phyloP scores from a whole-genome alignment of 2,113 vertebrate species.

The Onychostruthus taczanowskii region DNA sequence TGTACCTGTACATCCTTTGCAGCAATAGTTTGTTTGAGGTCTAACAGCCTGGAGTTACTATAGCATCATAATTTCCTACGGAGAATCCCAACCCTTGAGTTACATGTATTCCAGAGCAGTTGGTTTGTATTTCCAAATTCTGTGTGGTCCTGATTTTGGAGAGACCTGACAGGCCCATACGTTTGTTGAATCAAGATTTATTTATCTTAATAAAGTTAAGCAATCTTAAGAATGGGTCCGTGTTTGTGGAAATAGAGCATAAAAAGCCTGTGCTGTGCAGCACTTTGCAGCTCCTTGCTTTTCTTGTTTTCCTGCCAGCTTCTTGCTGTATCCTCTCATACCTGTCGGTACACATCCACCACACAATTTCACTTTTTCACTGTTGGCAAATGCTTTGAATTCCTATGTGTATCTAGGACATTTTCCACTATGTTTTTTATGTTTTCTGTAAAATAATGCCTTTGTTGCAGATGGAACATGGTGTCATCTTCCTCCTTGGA shows the following conservation, averaged over 20 bases:
- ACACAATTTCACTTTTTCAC: neutral
- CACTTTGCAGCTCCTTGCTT: neutral
- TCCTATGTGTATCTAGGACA: neutral
- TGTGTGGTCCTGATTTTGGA: neutral
- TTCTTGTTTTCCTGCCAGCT: neutral
- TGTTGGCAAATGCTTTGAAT: neutral
- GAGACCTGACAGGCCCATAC: neutral
- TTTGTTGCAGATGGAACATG: neutral
- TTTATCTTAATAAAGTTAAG: neutral
- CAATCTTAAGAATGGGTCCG: neutral
- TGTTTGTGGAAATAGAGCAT: neutral
- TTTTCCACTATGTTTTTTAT: neutral
- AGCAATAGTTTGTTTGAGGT: neutral
- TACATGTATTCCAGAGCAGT: neutral
- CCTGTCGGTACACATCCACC: fast-evolving
- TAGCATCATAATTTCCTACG: neutral
- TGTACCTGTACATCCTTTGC: neutral
- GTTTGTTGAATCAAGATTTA: neutral
- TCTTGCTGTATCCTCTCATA: neutral
- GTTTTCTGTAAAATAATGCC: neutral
- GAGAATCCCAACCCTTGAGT: neutral
- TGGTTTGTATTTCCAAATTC: neutral
- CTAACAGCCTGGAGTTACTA: neutral
- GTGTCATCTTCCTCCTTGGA: neutral
- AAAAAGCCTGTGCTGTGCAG: neutral